Percentiles rank a stretch among this genome's conserved stretches.
These are phyloP conservation scores for Sphaerophoria rueppellii DNA, from an alignment of 2,888 invertebrate genomes.

Conservation along the genomic window DNA sequence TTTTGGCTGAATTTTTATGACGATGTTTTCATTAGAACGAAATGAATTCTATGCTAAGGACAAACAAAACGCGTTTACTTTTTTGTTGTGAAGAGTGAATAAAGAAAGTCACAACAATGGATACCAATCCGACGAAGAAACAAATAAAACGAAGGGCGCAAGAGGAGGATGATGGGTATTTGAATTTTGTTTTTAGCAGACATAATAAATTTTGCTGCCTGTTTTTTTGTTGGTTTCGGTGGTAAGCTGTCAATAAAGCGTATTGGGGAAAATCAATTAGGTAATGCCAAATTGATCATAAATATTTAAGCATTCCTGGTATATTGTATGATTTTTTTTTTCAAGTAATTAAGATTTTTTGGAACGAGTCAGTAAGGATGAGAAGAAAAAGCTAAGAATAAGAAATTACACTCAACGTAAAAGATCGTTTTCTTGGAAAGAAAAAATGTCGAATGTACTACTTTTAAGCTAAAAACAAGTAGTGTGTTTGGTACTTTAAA, in stretches of 20 bases:
- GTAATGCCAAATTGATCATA: constrained; percentile 11
- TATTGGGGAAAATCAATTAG: constrained; percentile 27
- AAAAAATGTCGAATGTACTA: too few relatives aligned
- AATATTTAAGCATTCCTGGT: constrained; percentile 1
- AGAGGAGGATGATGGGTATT: neutral
- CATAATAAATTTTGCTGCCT: constrained; percentile 1
- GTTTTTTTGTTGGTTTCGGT: neutral
- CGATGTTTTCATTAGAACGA: constrained; percentile 45
- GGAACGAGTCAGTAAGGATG: too few relatives aligned
- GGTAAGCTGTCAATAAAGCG: neutral
- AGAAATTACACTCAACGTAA: too few relatives aligned
- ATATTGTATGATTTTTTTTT: neutral
- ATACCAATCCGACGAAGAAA: neutral
- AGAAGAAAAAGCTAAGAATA: too few relatives aligned
- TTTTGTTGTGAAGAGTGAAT: constrained; percentile 5
- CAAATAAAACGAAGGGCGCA: neutral
- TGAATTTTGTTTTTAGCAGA: constrained; percentile 18
- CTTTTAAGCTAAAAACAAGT: too few relatives aligned
- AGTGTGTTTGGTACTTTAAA: too few relatives aligned
- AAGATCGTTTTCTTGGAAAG: too few relatives aligned
- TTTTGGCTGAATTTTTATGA: constrained; percentile 56
- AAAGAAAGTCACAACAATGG: constrained; percentile 11
- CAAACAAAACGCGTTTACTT: constrained; percentile 2
- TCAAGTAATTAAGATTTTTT: neutral
- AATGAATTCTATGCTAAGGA: constrained; percentile 34